Evolutionary conservation across 2,113 vertebrate species (phyloP).

Genomic region (Platichthys flesus): DNA sequence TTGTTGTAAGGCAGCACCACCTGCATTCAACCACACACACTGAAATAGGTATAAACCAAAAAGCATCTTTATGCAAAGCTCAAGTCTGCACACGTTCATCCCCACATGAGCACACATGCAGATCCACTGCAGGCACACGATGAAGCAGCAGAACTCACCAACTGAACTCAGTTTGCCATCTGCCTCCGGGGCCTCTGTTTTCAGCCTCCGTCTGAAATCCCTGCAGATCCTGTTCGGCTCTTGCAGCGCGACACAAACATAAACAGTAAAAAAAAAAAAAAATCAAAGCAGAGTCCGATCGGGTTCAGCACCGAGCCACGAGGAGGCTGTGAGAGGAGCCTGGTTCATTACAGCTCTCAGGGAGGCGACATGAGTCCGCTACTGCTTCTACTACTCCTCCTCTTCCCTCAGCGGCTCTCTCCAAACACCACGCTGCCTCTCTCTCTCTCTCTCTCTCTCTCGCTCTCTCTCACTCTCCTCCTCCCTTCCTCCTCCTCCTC

Average conservation of each 20-base stretch:
- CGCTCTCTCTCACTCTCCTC: constrained; percentile 2
- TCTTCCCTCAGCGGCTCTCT: constrained; percentile 58
- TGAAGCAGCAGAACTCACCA: constrained; percentile 71
- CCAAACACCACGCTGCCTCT: constrained; percentile 61
- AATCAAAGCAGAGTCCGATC: constrained; percentile 31
- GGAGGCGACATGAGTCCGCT: constrained; percentile 48
- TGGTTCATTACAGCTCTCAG: constrained; percentile 29
- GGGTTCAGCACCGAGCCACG: constrained; percentile 31
- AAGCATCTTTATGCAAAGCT: background rate
- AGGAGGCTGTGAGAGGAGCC: constrained; percentile 28
- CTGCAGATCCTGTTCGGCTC: constrained; percentile 28
- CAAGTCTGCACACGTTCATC: background rate
- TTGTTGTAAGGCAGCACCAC: constrained; percentile 43
- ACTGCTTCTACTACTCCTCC: constrained; percentile 59
- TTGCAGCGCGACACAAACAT: constrained; percentile 1
- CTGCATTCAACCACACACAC: constrained; percentile 29
- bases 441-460: constrained; percentile 38
- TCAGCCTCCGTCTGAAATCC: constrained; percentile 39
- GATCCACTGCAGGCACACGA: constrained; percentile 19
- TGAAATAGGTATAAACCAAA: constrained; percentile 14
- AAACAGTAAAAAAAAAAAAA: constrained; percentile 6
- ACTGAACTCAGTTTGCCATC: constrained; percentile 75
- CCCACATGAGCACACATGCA: background rate
- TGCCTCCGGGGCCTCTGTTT: constrained; percentile 59
- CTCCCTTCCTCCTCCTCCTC: constrained; percentile 18